phyloP scores from a whole-genome alignment of 2,888 invertebrate species.

The Sisyra terminalis region DNA sequence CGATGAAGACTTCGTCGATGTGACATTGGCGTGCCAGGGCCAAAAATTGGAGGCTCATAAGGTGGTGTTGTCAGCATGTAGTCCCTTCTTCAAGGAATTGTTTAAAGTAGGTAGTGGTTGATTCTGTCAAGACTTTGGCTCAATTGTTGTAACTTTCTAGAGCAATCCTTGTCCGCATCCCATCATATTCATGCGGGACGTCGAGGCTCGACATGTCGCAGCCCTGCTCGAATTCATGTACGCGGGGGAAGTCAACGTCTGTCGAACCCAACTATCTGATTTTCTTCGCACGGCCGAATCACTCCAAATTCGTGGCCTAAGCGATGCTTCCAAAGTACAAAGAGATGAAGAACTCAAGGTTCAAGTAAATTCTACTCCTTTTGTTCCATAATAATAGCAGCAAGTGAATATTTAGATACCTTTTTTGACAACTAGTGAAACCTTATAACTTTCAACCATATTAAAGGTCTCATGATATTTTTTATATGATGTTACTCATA shows the following conservation, averaged over 20 bases:
- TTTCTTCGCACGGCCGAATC: conserved; percentile 66
- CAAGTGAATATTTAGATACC: too few species aligned
- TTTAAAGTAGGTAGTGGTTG: conserved; percentile 46
- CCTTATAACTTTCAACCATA: too few species aligned
- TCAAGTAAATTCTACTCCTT: too few species aligned
- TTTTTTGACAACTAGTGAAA: too few species aligned
- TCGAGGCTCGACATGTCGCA: conserved; percentile 59
- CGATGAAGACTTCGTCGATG: conserved; percentile 79
- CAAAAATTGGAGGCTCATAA: conserved; percentile 71
- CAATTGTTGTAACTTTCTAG: conserved; percentile 31
- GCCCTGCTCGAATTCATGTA: conserved; percentile 74
- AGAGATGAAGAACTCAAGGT: not conserved
- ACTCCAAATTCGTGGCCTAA: conserved; percentile 60
- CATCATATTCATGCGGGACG: conserved; percentile 72
- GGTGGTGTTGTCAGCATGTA: conserved; percentile 72
- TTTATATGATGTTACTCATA: too few species aligned
- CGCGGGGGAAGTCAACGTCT: conserved; percentile 69
- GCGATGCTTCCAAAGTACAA: conserved; percentile 35
- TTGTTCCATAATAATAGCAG: too few species aligned
- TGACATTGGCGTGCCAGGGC: conserved; percentile 74
- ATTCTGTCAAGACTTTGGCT: conserved; percentile 24
- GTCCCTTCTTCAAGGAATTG: conserved; percentile 74
- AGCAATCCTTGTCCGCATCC: conserved; percentile 74
- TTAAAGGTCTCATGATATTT: too few species aligned
- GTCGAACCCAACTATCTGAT: conserved; percentile 58